Conservation (phyloP, 2,113 vertebrate species). For the Puntigrus tetrazona region DNA sequence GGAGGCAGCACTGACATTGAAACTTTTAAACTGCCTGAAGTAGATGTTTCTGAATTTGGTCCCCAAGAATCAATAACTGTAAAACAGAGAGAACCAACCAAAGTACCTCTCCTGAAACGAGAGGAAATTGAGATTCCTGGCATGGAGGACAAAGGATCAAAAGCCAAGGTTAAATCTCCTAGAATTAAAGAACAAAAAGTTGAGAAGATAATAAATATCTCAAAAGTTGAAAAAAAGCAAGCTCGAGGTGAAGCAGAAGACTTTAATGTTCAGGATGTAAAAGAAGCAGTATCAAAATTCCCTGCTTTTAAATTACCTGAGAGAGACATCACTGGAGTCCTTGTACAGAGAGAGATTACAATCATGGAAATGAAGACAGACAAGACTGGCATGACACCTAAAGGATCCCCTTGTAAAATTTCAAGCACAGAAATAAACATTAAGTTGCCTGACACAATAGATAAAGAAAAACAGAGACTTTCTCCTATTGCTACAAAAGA, state of each 20-base stretch:
- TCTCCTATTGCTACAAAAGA: slow-evolving; percentile 56
- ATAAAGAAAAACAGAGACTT: slow-evolving; percentile 41
- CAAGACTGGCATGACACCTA: slow-evolving; percentile 69
- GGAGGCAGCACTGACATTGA: neutral
- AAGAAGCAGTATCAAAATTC: slow-evolving; percentile 75
- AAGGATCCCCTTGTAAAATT: slow-evolving; percentile 65
- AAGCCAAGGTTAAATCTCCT: slow-evolving; percentile 46
- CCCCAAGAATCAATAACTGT: slow-evolving; percentile 58
- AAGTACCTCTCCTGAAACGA: slow-evolving; percentile 70
- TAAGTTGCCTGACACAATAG: slow-evolving; percentile 45
- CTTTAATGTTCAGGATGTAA: slow-evolving; percentile 75
- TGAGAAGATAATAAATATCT: slow-evolving; percentile 45
- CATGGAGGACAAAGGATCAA: slow-evolving; percentile 68
- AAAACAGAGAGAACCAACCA: slow-evolving; percentile 51
- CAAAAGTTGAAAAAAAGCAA: slow-evolving; percentile 50
- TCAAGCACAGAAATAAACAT: slow-evolving; percentile 55
- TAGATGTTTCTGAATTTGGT: slow-evolving; percentile 55
- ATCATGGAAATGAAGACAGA: slow-evolving; percentile 74
- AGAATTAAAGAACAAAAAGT: slow-evolving; percentile 61
- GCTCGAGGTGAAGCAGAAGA: slow-evolving; percentile 63
- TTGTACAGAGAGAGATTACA: slow-evolving; percentile 73
- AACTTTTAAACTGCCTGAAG: slow-evolving; percentile 67
- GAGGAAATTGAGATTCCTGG: slow-evolving; percentile 80
- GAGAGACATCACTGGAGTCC: slow-evolving; percentile 69
- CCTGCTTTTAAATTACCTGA: slow-evolving; percentile 76